Base-by-base conservation (phyloP, 2,113 vertebrate species). In the Dipodomys ordii region DNA sequence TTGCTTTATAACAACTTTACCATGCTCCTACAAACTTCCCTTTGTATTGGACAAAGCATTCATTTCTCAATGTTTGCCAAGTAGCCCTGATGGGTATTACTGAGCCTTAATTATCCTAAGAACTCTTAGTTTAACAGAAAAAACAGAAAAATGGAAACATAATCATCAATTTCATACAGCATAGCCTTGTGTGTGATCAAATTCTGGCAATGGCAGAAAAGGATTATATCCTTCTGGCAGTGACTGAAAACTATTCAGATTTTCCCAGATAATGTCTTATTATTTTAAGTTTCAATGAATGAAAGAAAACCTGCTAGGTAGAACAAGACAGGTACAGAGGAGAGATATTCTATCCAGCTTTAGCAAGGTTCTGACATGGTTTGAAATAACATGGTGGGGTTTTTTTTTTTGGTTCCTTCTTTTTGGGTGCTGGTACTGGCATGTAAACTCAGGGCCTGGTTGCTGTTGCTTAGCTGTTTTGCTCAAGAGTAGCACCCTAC, bases 31-130 rank as follows among this genome's bases (percentile, higher is more conserved):
- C 60, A 46, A 18, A 81, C 18, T 78, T 86, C 7, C 2, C 78
- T 20, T 65, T 79, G 53, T 49, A 83, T 32, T 71, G 49, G 39
- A 83, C 9, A 4, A 64, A 74, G 28, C 28, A 85, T 60, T 88
- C 35, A 77, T 94, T n/a, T 80, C 13, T 88, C 73, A 93, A 35
- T 16, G 28, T 91, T 94, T 67, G n/a, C 7, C 60, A 74, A 72
- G 53, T 72, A 35, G 2, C 18, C 12, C 23, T 91, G 32, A 27
- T 91, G 67, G 27, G 10, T 88, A 72, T 19, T 65, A 6, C 46
- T 80, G 19, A 68, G 2, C n/a, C 23, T 57, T 68, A 35, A 19
- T 60, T n/a, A n/a, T 15, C 10, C 30, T 60, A 39, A 85, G 69
- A 82, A 25, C 72, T 73, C 11, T 86, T 44, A 74, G 44, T 4